A percentile compares a stretch with the other conserved stretches of the same genome.
Conservation (phyloP, 92 coral and sea anemone genomes). For the Palythoa heliodiscus region DNA sequence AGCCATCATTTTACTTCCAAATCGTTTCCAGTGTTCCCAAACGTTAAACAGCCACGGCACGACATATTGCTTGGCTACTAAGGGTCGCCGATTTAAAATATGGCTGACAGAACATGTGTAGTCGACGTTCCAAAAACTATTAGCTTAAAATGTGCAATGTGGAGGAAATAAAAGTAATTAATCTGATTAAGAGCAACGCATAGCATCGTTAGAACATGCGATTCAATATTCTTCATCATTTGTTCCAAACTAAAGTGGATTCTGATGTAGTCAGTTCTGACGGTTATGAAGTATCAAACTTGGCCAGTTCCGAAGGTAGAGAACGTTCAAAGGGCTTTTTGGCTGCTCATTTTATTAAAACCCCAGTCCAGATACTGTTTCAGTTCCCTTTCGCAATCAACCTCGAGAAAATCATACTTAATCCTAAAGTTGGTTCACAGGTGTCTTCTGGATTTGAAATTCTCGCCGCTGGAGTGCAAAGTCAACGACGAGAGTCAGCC, state of each 20-base stretch:
- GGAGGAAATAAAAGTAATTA: not conserved
- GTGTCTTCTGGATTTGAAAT: slow-evolving; percentile 86
- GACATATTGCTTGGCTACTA: slow-evolving; percentile 3
- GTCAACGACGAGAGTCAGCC: not conserved
- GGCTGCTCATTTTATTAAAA: slow-evolving; percentile 90
- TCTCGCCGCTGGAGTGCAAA: slow-evolving; percentile 68
- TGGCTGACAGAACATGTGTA: slow-evolving; percentile 43
- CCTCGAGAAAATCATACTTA: slow-evolving; percentile 73
- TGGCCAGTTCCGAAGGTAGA: slow-evolving; percentile 63
- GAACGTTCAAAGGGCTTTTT: slow-evolving; percentile 81
- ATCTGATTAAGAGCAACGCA: not conserved
- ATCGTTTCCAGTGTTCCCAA: slow-evolving; percentile 5
- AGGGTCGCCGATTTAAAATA: slow-evolving; percentile 44
- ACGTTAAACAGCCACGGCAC: not conserved
- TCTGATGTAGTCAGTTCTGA: slow-evolving; percentile 82
- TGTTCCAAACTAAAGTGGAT: slow-evolving; percentile 72
- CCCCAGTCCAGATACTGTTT: slow-evolving; percentile 75
- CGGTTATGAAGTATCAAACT: slow-evolving; percentile 80
- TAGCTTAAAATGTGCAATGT: not conserved
- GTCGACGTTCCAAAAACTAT: not conserved
- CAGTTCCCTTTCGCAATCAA: slow-evolving; percentile 86
- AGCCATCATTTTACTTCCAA: slow-evolving; percentile 15
- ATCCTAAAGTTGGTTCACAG: slow-evolving; percentile 93
- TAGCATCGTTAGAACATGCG: slow-evolving; percentile 49
- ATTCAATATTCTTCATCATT: slow-evolving; percentile 72